Base-by-base conservation (phyloP, 2,888 invertebrate species). In the Bruchidius siliquastri region DNA sequence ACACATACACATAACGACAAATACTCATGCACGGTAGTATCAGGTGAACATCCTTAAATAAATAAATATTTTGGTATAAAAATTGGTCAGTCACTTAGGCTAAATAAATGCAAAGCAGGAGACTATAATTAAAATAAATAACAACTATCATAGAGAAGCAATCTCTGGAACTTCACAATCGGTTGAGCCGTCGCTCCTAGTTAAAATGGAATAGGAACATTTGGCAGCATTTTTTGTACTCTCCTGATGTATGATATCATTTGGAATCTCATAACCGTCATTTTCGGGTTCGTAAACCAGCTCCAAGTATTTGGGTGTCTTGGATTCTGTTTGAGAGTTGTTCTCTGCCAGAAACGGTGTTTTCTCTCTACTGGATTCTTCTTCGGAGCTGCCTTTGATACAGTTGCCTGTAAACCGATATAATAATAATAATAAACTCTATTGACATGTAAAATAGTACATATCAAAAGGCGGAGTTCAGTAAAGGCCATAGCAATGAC, bases 251-350 rank as follows among this genome's bases (percentile, higher is more conserved):
- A 76, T 66, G 75, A 80, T 78, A 71, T 80, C 79, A 76, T 90
- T 87, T 0, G 92, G 92, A 20, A 92, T 85, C 85, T 92, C 92
- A 84, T 92, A 92, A 1, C 91, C 92, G 80, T 90, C 91, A 77
- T 87, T 85, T 0, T 86, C 86, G 6, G 82, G 81, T 71, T 91
- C 91, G 81, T 91, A 91, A 82, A 92, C 87, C 71, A 93, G 85
- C 83, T 93, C 92, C 72, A 93, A 85, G 84, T 93, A 93, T 81
- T 92, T 91, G 0, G 92, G 91, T 66, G 87, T 80, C 71, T 79
- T 80, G 69, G 79, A 79, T n/a, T 70, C 70, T 26, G 67, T 69
- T 67, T 73, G 20, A 80, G 79, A 70, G 80, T 82, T 74, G 80
- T 79, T 76, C 20, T 72, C 67, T 13, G 86, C 84, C 10, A 88